Conservation (phyloP, 2,113 vertebrate species). For the Tragelaphus imberbis region DNA sequence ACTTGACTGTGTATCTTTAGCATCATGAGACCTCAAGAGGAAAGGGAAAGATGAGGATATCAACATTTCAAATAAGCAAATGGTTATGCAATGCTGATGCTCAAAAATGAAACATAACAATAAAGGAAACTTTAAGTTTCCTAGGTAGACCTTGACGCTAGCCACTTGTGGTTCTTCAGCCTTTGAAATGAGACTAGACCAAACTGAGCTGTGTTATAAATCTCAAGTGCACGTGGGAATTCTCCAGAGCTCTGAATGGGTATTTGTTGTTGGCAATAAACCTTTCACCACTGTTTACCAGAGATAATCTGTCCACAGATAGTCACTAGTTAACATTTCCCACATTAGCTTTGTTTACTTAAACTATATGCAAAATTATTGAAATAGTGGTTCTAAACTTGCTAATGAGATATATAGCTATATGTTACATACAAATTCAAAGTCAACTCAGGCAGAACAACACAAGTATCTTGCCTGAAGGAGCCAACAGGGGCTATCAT, state of each 20-base stretch:
- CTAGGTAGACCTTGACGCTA: neutral
- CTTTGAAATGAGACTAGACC: neutral
- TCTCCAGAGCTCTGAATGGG: neutral
- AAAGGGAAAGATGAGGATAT: neutral
- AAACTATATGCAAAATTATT: slow-evolving; percentile 1
- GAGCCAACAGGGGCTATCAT: neutral
- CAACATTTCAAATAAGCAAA: neutral
- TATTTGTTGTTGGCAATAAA: neutral
- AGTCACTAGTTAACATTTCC: neutral
- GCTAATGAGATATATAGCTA: neutral
- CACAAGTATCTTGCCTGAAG: neutral
- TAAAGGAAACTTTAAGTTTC: neutral
- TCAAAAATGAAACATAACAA: neutral
- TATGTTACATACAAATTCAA: neutral
- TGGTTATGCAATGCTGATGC: neutral
- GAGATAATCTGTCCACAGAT: neutral
- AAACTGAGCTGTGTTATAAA: neutral
- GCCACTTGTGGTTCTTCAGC: neutral
- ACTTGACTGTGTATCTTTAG: neutral
- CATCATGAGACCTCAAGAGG: neutral
- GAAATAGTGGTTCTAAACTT: neutral
- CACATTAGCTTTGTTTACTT: neutral
- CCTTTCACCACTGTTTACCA: neutral
- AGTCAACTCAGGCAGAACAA: neutral
- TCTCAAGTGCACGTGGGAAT: neutral